Evolutionary conservation across 2,113 vertebrate species (phyloP).

Genomic region (Elephantulus edwardii): DNA sequence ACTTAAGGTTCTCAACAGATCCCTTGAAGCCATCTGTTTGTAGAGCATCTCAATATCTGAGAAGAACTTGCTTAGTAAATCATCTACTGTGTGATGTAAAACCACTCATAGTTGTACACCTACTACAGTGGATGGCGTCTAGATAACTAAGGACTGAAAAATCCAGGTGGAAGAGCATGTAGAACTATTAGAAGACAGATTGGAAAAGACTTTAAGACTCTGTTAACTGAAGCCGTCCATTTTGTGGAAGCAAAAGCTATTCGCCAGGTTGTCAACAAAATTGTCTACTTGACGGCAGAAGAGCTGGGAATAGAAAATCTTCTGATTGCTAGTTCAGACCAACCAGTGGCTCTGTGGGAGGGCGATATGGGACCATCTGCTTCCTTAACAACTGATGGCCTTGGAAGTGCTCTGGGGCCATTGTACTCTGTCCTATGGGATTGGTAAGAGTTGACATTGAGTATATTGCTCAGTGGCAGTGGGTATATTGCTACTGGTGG

Average conservation of each 20-base stretch:
- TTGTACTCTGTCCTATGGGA: too few relatives aligned
- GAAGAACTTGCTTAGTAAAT: slow-evolving; percentile 6
- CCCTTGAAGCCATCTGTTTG: neutral
- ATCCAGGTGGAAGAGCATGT: slow-evolving; percentile 5
- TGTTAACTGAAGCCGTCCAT: slow-evolving; percentile 8
- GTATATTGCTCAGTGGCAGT: neutral
- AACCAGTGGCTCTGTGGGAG: too few relatives aligned
- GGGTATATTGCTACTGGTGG: neutral
- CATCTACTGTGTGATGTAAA: neutral
- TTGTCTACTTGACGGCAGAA: neutral
- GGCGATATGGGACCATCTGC: too few relatives aligned
- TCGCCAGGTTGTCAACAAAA: neutral
- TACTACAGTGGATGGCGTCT: neutral
- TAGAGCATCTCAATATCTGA: neutral
- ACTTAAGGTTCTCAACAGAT: neutral
- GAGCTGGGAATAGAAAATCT: neutral
- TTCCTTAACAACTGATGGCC: too few relatives aligned
- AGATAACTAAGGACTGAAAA: neutral
- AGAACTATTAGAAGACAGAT: neutral
- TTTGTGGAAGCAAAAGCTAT: slow-evolving; percentile 27
- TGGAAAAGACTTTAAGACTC: slow-evolving; percentile 11
- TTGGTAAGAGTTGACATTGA: neutral
- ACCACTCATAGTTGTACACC: neutral
- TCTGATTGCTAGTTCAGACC: neutral
- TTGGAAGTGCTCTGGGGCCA: too few relatives aligned